Evolutionary conservation across 2,113 vertebrate species (phyloP).

Genomic region (Meles meles): DNA sequence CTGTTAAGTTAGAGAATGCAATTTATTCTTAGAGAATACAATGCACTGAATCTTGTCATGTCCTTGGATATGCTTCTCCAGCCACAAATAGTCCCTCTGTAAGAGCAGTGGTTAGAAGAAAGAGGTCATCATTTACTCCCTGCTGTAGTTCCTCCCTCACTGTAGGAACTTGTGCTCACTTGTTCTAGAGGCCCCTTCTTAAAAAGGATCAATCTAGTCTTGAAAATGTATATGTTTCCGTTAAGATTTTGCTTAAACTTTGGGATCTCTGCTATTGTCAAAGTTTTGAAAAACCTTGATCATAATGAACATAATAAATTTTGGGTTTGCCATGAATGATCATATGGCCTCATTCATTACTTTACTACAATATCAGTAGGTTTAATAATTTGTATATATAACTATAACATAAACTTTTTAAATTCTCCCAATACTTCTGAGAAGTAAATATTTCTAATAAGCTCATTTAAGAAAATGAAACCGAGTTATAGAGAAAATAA

Average conservation of each 20-base stretch:
- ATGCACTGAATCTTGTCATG: too few species aligned
- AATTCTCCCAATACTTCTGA: background rate
- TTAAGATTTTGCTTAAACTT: background rate
- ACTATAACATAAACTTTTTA: background rate
- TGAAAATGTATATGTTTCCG: background rate
- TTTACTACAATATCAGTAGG: background rate
- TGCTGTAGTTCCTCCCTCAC: background rate
- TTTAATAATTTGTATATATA: background rate
- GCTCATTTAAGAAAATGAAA: background rate
- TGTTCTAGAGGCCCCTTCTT: background rate
- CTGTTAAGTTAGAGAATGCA: too few species aligned
- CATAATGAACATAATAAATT: background rate
- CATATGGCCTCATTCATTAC: background rate
- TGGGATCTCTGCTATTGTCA: background rate
- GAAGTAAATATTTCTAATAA: background rate
- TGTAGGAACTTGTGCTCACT: background rate
- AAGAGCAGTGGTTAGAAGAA: background rate
- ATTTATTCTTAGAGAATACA: background rate
- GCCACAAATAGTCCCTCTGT: background rate
- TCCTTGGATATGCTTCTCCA: fast-evolving
- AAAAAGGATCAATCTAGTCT: background rate
- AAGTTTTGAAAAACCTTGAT: background rate
- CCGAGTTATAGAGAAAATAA: background rate
- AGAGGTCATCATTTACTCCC: background rate
- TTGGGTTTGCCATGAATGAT: background rate